Evolutionary conservation across 2,113 vertebrate species (phyloP), one percentile per base, ranked within the genome.

Genomic region (Dryoscopus gambensis): DNA sequence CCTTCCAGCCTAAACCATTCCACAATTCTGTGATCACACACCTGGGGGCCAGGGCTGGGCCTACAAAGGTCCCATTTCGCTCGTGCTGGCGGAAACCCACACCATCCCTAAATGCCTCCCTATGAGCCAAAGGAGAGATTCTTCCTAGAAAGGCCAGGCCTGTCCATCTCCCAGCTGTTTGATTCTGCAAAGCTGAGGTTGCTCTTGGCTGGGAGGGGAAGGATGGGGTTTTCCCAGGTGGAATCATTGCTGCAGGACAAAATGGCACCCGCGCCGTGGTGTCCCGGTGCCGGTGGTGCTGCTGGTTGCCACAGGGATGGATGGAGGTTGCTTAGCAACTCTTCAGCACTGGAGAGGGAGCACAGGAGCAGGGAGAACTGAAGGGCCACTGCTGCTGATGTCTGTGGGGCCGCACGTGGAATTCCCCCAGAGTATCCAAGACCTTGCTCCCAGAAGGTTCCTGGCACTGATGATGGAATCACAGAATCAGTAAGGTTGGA

Each of bases 201-300:
- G n/a, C 33, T 74, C 9, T 35, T 37, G 83, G 18, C 40, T 44
- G 8, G 6, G 24, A 37, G 4, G 35, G 15, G 22, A 33, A 60
- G 21, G 64, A 39, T 65, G 60, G 4, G 14, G 1, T 19, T 86
- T 62, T 56, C 20, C 65, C 55, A 56, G 59, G 13, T 44, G 68
- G 67, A 70, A 55, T 22, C 62, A 5, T 11, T 57, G 56, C 71
- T 59, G n/a, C 10, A 42, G 85, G 60, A 74, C 75, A 88, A 71
- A 57, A 37, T 75, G 79, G 65, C n/a, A 33, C 70, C 79, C 74
- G 42, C 0, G 0, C n/a, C 1, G 0, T 0, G 0, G 18, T 37
- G 19, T 42, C 64, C 39, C 53, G 19, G 3, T 57, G 62, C 67
- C 74, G 80, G 18, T 53, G 77, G 47, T 62, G 64, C 57, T 80